Evolutionary conservation across 1,140 invertebrate genomes (phyloP).

Genomic region (Asbolus verrucosus): DNA sequence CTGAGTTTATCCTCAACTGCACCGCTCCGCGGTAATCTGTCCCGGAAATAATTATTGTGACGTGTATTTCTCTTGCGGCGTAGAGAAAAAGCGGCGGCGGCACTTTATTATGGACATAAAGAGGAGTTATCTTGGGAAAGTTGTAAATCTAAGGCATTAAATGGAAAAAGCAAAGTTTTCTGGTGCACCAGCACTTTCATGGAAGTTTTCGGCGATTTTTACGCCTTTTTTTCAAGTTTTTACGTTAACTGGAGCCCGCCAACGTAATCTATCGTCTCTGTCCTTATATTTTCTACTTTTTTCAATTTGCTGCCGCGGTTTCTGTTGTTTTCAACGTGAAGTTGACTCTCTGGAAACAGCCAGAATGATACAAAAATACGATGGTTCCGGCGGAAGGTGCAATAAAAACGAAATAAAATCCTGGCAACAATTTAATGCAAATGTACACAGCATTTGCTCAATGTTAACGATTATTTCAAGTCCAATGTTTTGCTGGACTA

Average conservation of each 20-base stretch:
- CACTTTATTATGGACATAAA: slow-evolving; percentile 22
- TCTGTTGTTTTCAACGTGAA: slow-evolving; percentile 23
- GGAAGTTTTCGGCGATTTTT: slow-evolving; percentile 23
- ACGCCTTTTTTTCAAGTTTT: slow-evolving; percentile 19
- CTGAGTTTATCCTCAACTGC: no score
- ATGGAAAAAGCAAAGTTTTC: slow-evolving; percentile 30
- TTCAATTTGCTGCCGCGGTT: slow-evolving; percentile 24
- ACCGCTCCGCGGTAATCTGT: no score
- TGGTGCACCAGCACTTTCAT: slow-evolving; percentile 26
- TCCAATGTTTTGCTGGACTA: no score
- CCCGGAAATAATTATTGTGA: background rate
- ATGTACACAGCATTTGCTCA: background rate
- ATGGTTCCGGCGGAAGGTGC: background rate
- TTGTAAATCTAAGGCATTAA: slow-evolving; percentile 29
- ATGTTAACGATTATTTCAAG: no score
- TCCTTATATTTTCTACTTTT: slow-evolving; percentile 5
- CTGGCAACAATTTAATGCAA: background rate
- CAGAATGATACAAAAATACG: slow-evolving; percentile 21
- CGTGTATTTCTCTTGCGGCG: background rate
- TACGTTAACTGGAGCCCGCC: background rate
- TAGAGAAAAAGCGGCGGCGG: background rate
- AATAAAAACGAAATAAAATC: background rate
- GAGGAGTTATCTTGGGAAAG: slow-evolving; percentile 18
- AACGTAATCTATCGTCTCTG: slow-evolving; percentile 6
- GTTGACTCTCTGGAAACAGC: background rate